phyloP scores from a whole-genome alignment of 2,113 vertebrate genomes.

The Syngnathus floridae region DNA sequence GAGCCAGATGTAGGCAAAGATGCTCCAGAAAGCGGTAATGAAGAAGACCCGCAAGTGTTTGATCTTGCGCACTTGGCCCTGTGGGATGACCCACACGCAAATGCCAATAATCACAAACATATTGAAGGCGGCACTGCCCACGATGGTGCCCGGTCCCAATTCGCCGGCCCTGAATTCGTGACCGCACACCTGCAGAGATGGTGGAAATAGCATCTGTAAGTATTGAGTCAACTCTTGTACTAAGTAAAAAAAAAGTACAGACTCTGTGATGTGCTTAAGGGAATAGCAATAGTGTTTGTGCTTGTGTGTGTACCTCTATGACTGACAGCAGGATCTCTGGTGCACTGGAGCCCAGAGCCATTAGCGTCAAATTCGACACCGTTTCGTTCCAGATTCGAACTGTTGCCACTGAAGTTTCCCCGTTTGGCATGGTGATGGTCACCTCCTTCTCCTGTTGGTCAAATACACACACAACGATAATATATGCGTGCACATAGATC shows the following conservation, averaged over 20 bases:
- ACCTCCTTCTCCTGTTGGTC: slow-evolving; percentile 87
- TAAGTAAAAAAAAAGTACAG: background rate
- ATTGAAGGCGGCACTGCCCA: slow-evolving; percentile 95
- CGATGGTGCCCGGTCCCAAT: slow-evolving; percentile 88
- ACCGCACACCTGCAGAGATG: slow-evolving; percentile 77
- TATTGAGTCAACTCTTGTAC: no score
- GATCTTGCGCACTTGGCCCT: slow-evolving; percentile 81
- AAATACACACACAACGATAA: slow-evolving; percentile 19
- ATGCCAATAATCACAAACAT: slow-evolving; percentile 95
- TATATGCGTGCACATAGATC: no score
- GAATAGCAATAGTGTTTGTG: slow-evolving; percentile 8
- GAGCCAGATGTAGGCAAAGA: slow-evolving; percentile 97
- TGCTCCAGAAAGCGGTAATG: slow-evolving; percentile 94
- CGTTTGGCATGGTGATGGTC: slow-evolving; percentile 91
- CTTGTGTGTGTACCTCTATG: slow-evolving; percentile 73
- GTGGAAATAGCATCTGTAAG: no score
- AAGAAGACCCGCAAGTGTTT: slow-evolving; percentile 96
- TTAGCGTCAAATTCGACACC: slow-evolving; percentile 89
- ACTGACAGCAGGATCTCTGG: slow-evolving; percentile 91
- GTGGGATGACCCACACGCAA: slow-evolving; percentile 88
- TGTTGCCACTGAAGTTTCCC: slow-evolving; percentile 86
- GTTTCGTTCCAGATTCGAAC: slow-evolving; percentile 98
- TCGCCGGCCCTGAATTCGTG: slow-evolving; percentile 84
- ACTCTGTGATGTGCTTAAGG: background rate
- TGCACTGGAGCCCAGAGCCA: slow-evolving; percentile 91